Percentiles rank a stretch among this genome's conserved stretches.
These are phyloP conservation scores for Sylvietta virens DNA, from an alignment of 2,113 vertebrate species.

Conservation along the genomic window DNA sequence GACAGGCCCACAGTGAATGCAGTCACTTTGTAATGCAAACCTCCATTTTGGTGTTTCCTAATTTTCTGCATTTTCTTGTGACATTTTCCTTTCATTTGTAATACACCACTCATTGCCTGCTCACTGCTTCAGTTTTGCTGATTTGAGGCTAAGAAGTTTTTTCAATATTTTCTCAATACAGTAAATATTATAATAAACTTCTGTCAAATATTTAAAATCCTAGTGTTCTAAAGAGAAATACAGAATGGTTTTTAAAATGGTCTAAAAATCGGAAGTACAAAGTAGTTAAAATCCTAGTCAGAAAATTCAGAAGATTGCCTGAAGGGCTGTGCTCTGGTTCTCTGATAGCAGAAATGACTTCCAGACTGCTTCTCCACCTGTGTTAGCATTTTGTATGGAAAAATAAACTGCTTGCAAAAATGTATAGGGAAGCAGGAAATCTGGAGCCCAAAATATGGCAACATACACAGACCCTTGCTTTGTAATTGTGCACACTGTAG, in stretches of 20 bases:
- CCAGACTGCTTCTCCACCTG: slow-evolving; percentile 36
- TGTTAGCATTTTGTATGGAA: neutral
- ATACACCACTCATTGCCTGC: neutral
- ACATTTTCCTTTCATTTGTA: neutral
- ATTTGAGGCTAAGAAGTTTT: neutral
- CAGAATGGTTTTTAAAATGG: neutral
- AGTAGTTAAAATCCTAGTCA: neutral
- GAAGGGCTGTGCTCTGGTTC: neutral
- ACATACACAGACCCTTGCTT: slow-evolving; percentile 29
- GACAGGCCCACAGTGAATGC: neutral
- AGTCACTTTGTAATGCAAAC: neutral
- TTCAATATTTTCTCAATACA: neutral
- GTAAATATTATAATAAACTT: neutral
- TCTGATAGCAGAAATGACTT: slow-evolving; percentile 49
- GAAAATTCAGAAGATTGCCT: neutral
- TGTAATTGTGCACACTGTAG: slow-evolving; percentile 49
- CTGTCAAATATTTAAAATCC: slow-evolving; percentile 8
- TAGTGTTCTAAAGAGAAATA: neutral
- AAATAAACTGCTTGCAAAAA: slow-evolving; percentile 57
- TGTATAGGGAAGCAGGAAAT: slow-evolving; percentile 44
- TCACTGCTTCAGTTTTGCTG: neutral
- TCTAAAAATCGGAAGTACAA: neutral
- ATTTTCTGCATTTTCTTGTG: neutral
- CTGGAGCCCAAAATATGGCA: slow-evolving; percentile 37
- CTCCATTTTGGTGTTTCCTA: neutral